phyloP scores from a whole-genome alignment of 2,113 vertebrate genomes.

The Cheilinus undulatus region DNA sequence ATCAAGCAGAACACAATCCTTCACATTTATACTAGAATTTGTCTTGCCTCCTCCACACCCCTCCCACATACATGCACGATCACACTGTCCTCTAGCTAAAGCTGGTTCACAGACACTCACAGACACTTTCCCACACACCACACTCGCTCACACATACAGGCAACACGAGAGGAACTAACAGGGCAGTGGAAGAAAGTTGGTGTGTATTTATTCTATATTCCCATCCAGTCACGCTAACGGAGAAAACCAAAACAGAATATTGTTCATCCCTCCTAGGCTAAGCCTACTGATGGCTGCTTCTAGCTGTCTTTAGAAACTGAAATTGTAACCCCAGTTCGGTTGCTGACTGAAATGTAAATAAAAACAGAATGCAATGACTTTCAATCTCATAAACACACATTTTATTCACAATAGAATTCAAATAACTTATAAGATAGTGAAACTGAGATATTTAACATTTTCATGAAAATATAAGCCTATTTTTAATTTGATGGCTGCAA shows the following conservation, averaged over 20 bases:
- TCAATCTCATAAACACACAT: too few relatives aligned
- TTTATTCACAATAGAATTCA: too few relatives aligned
- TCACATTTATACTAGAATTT: slow-evolving; percentile 65
- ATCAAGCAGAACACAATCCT: slow-evolving; percentile 65
- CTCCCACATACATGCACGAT: slow-evolving; percentile 67
- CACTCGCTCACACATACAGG: background rate
- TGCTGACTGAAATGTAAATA: too few relatives aligned
- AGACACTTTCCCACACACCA: background rate
- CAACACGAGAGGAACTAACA: slow-evolving; percentile 26
- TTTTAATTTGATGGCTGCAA: too few relatives aligned
- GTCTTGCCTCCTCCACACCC: slow-evolving; percentile 61
- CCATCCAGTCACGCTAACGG: slow-evolving; percentile 3
- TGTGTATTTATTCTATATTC: slow-evolving; percentile 50
- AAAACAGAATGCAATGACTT: too few relatives aligned
- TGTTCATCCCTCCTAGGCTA: slow-evolving; percentile 12
- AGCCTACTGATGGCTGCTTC: background rate
- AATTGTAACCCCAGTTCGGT: too few relatives aligned
- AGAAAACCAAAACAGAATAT: background rate
- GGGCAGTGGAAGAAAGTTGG: slow-evolving; percentile 49
- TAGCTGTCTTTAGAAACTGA: slow-evolving; percentile 11
- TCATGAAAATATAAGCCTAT: too few relatives aligned
- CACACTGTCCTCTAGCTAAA: slow-evolving; percentile 66
- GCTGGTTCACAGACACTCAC: slow-evolving; percentile 33
- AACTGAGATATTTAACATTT: too few relatives aligned
- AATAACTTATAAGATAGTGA: too few relatives aligned